Conservation (phyloP, 2,888 invertebrate species). For the Synanthedon andrenaeformis region DNA sequence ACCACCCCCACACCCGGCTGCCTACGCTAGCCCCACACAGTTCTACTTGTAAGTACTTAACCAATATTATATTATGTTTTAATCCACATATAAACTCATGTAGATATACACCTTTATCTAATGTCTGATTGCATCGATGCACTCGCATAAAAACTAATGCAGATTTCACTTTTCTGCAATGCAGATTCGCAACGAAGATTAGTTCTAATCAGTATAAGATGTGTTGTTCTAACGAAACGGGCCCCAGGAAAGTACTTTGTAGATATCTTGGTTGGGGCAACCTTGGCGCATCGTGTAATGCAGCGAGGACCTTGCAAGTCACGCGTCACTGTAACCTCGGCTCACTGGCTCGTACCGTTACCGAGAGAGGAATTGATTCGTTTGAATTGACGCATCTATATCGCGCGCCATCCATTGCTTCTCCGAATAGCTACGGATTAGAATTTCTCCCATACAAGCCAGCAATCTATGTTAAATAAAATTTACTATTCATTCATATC, state of each 20-base stretch:
- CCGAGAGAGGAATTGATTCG: slow-evolving; percentile 33
- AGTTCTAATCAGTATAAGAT: not conserved
- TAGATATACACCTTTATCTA: slow-evolving; percentile 21
- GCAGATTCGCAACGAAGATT: not conserved
- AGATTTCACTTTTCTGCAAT: slow-evolving; percentile 50
- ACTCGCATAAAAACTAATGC: slow-evolving; percentile 38
- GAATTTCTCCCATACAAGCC: slow-evolving; percentile 1
- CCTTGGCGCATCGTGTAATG: slow-evolving; percentile 71
- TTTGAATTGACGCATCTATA: slow-evolving; percentile 7
- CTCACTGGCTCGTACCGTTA: slow-evolving; percentile 57
- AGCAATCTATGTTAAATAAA: slow-evolving; percentile 22
- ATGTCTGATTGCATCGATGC: slow-evolving; percentile 43
- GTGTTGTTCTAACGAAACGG: slow-evolving; percentile 10
- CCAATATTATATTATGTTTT: slow-evolving; percentile 13
- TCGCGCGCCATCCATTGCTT: slow-evolving; percentile 26
- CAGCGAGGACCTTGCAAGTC: slow-evolving; percentile 70
- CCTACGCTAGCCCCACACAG: slow-evolving; percentile 21
- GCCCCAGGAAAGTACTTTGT: slow-evolving; percentile 32
- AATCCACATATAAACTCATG: slow-evolving; percentile 9
- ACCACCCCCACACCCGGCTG: slow-evolving; percentile 22
- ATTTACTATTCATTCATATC: slow-evolving; percentile 11
- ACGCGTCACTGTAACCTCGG: slow-evolving; percentile 70
- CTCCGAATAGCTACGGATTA: slow-evolving; percentile 2
- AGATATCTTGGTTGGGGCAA: slow-evolving; percentile 52
- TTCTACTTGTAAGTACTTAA: slow-evolving; percentile 30